Base-by-base conservation (phyloP, 2,113 vertebrate species). In the Apteryx mantelli region DNA sequence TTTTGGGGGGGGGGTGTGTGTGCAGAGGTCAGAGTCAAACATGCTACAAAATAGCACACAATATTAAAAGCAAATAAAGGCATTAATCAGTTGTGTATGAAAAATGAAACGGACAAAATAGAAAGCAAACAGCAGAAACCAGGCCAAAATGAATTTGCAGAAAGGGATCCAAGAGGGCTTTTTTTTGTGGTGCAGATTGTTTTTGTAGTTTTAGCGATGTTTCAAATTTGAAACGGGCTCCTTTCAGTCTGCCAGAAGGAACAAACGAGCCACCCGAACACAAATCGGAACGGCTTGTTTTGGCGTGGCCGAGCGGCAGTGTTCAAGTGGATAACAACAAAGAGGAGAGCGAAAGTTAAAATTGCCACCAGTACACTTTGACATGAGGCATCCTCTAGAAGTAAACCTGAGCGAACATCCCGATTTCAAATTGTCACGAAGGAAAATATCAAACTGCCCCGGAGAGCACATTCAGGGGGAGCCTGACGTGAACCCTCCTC, bases 191-290 rank as follows among this genome's bases (percentile, higher is more conserved):
- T 60, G 38, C 52, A 60, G 55, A 60, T 81, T 80, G 71, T 86
- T 95, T 96, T 78, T 88, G 53, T 91, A 76, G 58, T 55, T 80
- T 89, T 91, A 94, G 81, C 81, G 36, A 3, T 42, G 56, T 77
- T 91, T 93, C 50, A 65, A 14, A 64, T 77, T 82, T 91, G 74
- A 77, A 89, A 65, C 32, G 61, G 48, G 82, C 87, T 95, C 56
- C 68, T 79, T 91, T 75, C 25, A 71, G 65, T 50, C 77, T 95
- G 93, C 77, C 95, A 95, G 75, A 60, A 84, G 13, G 86, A 92
- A 85, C n/a, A 89, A 71, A 76, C 82, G 55, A 66, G 32, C 34
- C 13, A 32, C 93, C 83, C 63, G 69, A 82, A 77, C 61, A 53
- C 87, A 80, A 77, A 69, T 61, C 16, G 28, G 48, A 89, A 48